Evolutionary conservation across 2,888 invertebrate genomes (phyloP), one percentile per base, ranked within the genome.

Genomic region (Agrilus biguttatus): DNA sequence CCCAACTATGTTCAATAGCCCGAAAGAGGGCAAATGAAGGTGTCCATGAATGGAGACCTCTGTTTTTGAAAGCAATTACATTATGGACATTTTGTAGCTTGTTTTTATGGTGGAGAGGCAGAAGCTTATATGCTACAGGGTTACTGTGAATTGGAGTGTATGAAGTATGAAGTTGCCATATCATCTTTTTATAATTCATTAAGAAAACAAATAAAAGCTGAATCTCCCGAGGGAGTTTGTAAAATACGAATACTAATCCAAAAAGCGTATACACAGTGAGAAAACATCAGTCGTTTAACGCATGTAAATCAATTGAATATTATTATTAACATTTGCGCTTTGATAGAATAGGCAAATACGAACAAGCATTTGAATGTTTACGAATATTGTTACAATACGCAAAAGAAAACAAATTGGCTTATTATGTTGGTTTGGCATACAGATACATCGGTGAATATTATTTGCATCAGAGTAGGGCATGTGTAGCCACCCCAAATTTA

Each of bases 81-180:
- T 3, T 17, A 4, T 17, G 4, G 17, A 4, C 17, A 17, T 33
- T 40, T 21, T 21, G 21, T 6, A 75, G 75, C 72, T 36, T 57
- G 63, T 38, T 66, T 67, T 49, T 59, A 59, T 10, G 52, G 57
- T 1, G 72, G 69, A 48, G 68, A 65, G 39, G 72, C 72, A 1
- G 70, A 71, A 48, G 73, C 74, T 1, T 65, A 73, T 7, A 61
- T 73, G 39, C 65, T 73, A 49, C 71, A 73, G 37, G 76, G 74
- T 6, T 58, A 71, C 21, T 71, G 72, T 50, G 71, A 73, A 52
- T 53, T 74, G 45, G 53, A 60, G 42, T 65, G 69, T 60, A 68
- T 68, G 39, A 67, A 70, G 49, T 55, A 71, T 37, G 67, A 68
- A 47, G 66, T 67, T 36, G 73, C 75, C 0, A 66, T 70, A 43